These are phyloP conservation scores for Acrocyrtus sp. DNA, from an alignment of 2,888 invertebrate species.

Conservation along the genomic window DNA sequence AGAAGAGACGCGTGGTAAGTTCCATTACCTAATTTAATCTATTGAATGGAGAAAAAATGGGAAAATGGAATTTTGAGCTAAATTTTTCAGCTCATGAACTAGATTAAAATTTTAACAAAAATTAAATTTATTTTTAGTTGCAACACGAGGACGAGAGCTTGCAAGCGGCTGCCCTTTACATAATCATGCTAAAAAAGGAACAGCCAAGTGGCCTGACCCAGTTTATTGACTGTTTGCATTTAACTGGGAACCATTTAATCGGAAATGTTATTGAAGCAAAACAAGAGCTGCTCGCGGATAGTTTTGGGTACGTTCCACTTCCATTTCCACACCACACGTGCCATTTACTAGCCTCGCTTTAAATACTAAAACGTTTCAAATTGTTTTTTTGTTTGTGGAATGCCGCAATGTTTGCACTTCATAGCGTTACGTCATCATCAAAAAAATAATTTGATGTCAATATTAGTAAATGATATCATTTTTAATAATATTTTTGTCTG, in stretches of 20 bases:
- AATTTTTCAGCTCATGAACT: neutral
- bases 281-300: slow-evolving; percentile 37
- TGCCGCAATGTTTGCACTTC: too few species aligned
- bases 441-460: too few species aligned
- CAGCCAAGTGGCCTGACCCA: slow-evolving; percentile 39
- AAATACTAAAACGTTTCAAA: too few species aligned
- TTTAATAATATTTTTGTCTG: slow-evolving; percentile 5
- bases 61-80: too few species aligned
- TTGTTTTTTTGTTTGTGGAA: too few species aligned
- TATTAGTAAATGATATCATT: too few species aligned
- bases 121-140: slow-evolving; percentile 17
- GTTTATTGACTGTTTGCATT: slow-evolving; percentile 47
- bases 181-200: slow-evolving; percentile 48
- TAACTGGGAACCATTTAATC: slow-evolving; percentile 51
- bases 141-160: slow-evolving; percentile 36
- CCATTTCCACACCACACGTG: too few species aligned
- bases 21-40: neutral
- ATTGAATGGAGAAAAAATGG: slow-evolving; percentile 1
- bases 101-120: neutral
- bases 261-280: slow-evolving; percentile 49
- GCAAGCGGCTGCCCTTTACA: slow-evolving; percentile 45
- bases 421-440: too few species aligned
- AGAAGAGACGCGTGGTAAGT: slow-evolving; percentile 53
- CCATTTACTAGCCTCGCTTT: too few species aligned
- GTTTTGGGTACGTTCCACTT: slow-evolving; percentile 21